Evolutionary conservation across 2,888 invertebrate species (phyloP).

Genomic region (Blastobasis lacticolella): DNA sequence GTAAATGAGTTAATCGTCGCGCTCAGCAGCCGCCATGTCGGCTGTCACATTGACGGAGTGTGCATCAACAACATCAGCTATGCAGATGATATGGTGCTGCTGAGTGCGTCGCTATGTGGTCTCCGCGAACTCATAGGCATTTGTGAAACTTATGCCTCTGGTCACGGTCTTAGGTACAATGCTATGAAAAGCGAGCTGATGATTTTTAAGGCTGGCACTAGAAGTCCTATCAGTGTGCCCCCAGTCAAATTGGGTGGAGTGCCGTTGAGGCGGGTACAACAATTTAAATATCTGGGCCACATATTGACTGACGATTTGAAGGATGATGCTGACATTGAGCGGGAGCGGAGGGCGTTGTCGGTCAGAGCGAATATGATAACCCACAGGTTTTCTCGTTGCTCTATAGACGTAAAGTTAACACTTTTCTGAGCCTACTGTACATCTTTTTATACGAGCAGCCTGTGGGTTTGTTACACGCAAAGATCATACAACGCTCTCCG

Average conservation of each 20-base stretch:
- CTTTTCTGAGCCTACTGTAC: not conserved
- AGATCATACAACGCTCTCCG: not conserved
- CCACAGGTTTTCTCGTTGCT: not conserved
- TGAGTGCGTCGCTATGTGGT: conserved; percentile 13
- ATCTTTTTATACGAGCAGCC: not conserved
- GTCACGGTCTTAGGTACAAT: not conserved
- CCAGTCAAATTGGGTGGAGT: not conserved
- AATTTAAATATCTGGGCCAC: too few relatives aligned
- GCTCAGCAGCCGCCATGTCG: conserved; percentile 13
- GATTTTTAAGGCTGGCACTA: not conserved
- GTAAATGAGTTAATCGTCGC: conserved; percentile 13
- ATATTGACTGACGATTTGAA: too few relatives aligned
- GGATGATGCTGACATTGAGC: not conserved
- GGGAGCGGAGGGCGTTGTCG: not conserved
- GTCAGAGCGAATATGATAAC: not conserved
- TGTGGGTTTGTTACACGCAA: not conserved
- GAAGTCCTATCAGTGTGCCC: not conserved
- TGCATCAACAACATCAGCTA: conserved; percentile 14
- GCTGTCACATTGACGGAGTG: conserved; percentile 12
- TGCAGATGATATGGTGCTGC: conserved; percentile 18
- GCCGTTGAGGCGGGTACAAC: too few relatives aligned
- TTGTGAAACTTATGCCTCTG: conserved; percentile 7
- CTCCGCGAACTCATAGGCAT: conserved; percentile 8
- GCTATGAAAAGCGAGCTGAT: not conserved
- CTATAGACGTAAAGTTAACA: not conserved